Evolutionary conservation across 2,888 invertebrate genomes (phyloP), one percentile per base, ranked within the genome.

Genomic region (Drosophila basisetae): DNA sequence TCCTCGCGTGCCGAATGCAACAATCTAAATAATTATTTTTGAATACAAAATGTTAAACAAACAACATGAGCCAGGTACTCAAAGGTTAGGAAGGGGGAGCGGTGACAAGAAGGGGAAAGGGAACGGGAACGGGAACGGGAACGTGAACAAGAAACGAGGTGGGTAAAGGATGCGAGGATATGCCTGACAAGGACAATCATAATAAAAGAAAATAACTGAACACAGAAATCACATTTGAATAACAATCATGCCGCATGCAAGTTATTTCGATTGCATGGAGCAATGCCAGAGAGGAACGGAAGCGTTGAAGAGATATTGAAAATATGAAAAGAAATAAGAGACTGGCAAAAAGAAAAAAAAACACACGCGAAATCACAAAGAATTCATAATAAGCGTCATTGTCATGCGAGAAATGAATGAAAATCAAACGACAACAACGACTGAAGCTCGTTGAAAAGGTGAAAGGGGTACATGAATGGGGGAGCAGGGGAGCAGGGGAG

Each of bases 341-440:
- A 43, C 7, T 54, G 39, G 1, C 31, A 31, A 66, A 58, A 68
- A 68, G 50, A 68, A 68, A 68, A 64, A 74, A 80, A 80, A 80
- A 82, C 77, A 84, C 79, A 82, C 81, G 89, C 83, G 79, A 88
- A 90, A 89, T 91, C 89, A 87, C 89, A 88, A 89, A 86, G 88
- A 89, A 89, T 89, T 91, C 90, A 91, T 91, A 91, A 91, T 91
- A 91, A 91, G 91, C 91, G 80, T 91, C 91, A 91, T 91, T 91
- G 91, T 91, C 89, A 89, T 87, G 84, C 83, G 83, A 87, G 89
- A 86, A 83, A 89, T 89, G 87, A 88, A 88, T 89, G 83, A 90
- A 83, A 81, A 85, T 80, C 79, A 82, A 82, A 76, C 73, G 68
- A 76, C 73, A 68, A 77, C 76, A 74, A 71, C 73, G 62, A 67